Percentiles rank a stretch among this genome's conserved stretches.
Evolutionary conservation across 1,140 invertebrate genomes (phyloP).

Genomic region (Sipha flava): DNA sequence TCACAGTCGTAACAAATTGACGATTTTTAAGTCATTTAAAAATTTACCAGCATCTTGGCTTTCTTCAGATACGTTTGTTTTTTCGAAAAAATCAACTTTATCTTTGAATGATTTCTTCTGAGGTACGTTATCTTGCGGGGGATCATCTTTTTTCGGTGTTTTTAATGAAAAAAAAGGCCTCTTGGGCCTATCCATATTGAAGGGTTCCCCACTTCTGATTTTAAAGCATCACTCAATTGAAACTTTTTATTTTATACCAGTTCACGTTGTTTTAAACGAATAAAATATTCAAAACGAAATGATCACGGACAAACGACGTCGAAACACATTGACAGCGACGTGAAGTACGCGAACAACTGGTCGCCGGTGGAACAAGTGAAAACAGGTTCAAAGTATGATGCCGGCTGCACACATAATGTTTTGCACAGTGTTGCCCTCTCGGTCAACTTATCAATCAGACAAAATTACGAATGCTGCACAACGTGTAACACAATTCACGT

Average conservation of each 20-base stretch:
- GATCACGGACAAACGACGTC: background rate
- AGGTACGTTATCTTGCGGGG: background rate
- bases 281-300: too few relatives aligned
- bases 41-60: background rate
- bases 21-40: background rate
- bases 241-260: background rate
- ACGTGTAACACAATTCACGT: background rate
- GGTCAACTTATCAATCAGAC: background rate
- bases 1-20: background rate
- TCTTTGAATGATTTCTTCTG: background rate
- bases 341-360: background rate
- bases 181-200: constrained; percentile 11
- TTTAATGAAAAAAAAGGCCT: background rate
- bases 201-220: background rate
- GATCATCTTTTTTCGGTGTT: background rate
- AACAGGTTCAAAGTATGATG: background rate
- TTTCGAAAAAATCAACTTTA: background rate
- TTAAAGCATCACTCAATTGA: background rate
- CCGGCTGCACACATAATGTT: background rate
- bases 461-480: background rate
- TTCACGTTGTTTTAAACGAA: background rate
- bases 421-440: background rate
- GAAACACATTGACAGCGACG: background rate
- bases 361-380: background rate
- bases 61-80: background rate